These are phyloP conservation scores for Parasteatoda lunata DNA, from an alignment of 2,888 invertebrate genomes.

Conservation along the genomic window DNA sequence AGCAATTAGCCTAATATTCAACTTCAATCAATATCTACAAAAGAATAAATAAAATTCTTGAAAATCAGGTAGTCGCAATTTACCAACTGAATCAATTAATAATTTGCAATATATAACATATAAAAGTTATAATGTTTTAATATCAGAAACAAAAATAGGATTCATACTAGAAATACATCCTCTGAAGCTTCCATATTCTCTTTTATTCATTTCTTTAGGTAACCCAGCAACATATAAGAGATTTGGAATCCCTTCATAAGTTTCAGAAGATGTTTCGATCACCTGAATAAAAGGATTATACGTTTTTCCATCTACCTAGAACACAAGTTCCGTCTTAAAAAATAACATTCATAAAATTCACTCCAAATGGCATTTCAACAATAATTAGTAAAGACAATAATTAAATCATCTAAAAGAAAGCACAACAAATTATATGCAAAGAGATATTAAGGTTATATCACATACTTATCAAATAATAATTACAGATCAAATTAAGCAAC, in stretches of 20 bases:
- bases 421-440: no score
- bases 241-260: constrained; percentile 59
- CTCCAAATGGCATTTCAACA: no score
- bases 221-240: constrained; percentile 85
- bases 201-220: constrained; percentile 84
- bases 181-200: constrained; percentile 88
- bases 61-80: not conserved
- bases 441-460: no score
- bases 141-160: not conserved
- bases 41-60: not conserved
- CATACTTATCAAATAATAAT: no score
- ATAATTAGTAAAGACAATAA: no score
- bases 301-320: constrained; percentile 65
- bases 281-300: constrained; percentile 60
- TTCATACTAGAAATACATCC: constrained; percentile 91
- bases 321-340: no score
- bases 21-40: not conserved
- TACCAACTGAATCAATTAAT: not conserved
- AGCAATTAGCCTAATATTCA: not conserved
- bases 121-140: not conserved
- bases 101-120: not conserved
- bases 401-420: no score
- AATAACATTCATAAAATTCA: no score
- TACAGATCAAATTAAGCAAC: no score
- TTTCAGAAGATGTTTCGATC: constrained; percentile 12